Evolutionary conservation across 1,140 invertebrate species (phyloP).

Genomic region (Neuroterus valhalla): DNA sequence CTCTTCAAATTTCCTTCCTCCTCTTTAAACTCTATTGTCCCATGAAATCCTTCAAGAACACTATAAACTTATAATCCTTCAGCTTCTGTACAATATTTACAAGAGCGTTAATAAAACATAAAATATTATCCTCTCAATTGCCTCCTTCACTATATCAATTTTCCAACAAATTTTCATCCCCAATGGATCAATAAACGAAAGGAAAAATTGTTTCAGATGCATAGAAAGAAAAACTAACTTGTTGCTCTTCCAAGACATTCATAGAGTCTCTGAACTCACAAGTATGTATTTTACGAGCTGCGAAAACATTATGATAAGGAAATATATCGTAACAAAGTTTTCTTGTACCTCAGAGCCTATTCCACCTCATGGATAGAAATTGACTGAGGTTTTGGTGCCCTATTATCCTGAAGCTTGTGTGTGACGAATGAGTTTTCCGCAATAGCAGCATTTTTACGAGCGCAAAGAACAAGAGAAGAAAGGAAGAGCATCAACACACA

Average conservation of each 20-base stretch:
- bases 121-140: too few species aligned
- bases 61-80: too few species aligned
- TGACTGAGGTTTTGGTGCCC: background rate
- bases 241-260: background rate
- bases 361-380: background rate
- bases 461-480: background rate
- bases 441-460: conserved; percentile 22
- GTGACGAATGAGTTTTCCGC: background rate
- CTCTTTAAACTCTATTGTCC: too few species aligned
- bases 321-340: background rate
- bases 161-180: background rate
- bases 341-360: background rate
- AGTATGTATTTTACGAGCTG: background rate
- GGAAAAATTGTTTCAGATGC: background rate
- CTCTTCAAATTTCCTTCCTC: too few species aligned
- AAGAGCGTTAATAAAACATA: too few species aligned
- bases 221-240: background rate
- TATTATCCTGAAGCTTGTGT: conserved; percentile 6
- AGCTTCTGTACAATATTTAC: too few species aligned
- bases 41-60: too few species aligned
- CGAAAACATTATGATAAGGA: background rate
- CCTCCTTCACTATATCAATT: too few species aligned
- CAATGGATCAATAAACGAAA: background rate
- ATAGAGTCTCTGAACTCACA: background rate
- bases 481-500: conserved; percentile 2